phyloP scores from a whole-genome alignment of 2,113 vertebrate species.

The Procavia capensis region DNA sequence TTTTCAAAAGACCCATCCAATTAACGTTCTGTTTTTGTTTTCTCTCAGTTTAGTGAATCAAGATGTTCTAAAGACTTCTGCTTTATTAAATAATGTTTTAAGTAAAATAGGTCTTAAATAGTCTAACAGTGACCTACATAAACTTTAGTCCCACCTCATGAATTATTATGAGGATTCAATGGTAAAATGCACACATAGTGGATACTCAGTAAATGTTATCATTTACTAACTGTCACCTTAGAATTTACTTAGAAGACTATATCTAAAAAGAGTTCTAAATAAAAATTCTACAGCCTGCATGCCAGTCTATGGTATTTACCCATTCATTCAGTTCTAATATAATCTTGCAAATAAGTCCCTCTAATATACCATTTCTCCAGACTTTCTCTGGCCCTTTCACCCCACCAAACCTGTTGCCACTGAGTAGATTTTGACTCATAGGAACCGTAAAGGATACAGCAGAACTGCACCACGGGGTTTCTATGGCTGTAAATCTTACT shows the following conservation, averaged over 20 bases:
- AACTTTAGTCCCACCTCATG: constrained; percentile 4
- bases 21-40: constrained; percentile 43
- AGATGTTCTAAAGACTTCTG: constrained; percentile 1
- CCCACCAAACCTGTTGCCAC: too few species aligned
- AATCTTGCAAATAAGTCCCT: constrained; percentile 42
- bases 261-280: neutral
- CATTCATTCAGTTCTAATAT: constrained; percentile 18
- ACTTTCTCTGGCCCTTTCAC: neutral
- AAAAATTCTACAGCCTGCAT: neutral
- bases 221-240: constrained; percentile 27
- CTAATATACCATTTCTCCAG: constrained; percentile 31
- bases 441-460: too few species aligned
- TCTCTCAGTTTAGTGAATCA: constrained; percentile 27
- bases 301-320: neutral
- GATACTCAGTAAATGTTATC: neutral
- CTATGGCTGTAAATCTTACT: too few species aligned
- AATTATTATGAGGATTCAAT: constrained; percentile 25
- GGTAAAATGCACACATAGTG: constrained; percentile 1
- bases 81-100: constrained; percentile 56
- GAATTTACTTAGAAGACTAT: constrained; percentile 43
- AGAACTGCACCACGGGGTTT: too few species aligned
- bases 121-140: constrained; percentile 32
- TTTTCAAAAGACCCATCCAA: constrained; percentile 54
- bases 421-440: too few species aligned
- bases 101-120: constrained; percentile 44